Percentiles rank a stretch among this genome's conserved stretches.
Evolutionary conservation across 2,888 invertebrate species (phyloP).

Genomic region (Dorcus hopei): DNA sequence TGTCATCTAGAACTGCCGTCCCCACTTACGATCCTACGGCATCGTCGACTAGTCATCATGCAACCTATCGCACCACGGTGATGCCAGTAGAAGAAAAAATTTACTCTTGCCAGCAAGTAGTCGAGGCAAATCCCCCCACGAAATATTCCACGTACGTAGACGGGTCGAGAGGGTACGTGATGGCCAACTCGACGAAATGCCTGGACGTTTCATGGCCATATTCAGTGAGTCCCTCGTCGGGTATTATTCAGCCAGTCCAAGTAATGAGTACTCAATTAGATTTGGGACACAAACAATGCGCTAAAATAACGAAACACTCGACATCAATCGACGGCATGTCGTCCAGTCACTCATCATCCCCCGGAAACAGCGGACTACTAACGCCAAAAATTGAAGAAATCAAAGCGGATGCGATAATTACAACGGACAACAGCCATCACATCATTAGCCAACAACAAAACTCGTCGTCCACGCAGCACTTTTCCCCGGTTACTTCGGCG

Average conservation of each 20-base stretch:
- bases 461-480: constrained; percentile 36
- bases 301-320: constrained; percentile 41
- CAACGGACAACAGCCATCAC: constrained; percentile 34
- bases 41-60: constrained; percentile 48
- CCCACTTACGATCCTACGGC: constrained; percentile 58
- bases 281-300: constrained; percentile 37
- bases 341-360: constrained; percentile 60
- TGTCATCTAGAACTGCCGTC: constrained; percentile 62
- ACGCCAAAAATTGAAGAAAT: constrained; percentile 62
- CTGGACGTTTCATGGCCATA: constrained; percentile 52
- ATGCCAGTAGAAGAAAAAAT: constrained; percentile 57
- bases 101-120: constrained; percentile 60
- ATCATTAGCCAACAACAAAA: constrained; percentile 30
- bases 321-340: constrained; percentile 53
- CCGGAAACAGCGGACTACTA: constrained; percentile 57
- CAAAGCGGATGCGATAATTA: constrained; percentile 50
- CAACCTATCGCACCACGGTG: constrained; percentile 42
- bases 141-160: constrained; percentile 61
- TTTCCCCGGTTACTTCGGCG: constrained; percentile 41
- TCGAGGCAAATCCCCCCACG: constrained; percentile 58
- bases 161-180: constrained; percentile 54
- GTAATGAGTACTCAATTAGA: constrained; percentile 43
- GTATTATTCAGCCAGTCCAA: constrained; percentile 51
- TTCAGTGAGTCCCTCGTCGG: constrained; percentile 50
- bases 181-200: constrained; percentile 48